Conservation (phyloP, 2,797 vertebrate species). For the Scolopax bukidnonensis region DNA sequence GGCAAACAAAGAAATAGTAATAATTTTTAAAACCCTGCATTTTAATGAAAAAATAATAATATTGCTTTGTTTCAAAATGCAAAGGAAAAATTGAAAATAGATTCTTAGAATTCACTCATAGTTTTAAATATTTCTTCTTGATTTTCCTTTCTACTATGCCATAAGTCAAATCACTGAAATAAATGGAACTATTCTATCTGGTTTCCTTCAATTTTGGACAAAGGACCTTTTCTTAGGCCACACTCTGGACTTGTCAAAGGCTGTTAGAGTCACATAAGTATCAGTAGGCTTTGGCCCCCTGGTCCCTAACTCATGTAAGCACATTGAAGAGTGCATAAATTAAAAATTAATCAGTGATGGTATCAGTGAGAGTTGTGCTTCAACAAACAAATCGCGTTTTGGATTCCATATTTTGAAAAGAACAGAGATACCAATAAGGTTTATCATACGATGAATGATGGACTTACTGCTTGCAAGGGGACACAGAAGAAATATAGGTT, state of each 20-base stretch:
- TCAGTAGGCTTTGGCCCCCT: neutral
- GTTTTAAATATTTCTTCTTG: neutral
- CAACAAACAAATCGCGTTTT: neutral
- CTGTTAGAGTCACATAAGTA: fast-evolving
- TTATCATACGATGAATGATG: neutral
- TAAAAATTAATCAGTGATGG: neutral
- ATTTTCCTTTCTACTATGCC: neutral
- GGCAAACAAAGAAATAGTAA: neutral
- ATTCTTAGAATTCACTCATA: neutral
- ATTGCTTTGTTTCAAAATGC: neutral
- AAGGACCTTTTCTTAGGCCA: neutral
- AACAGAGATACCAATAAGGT: neutral
- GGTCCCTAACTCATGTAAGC: neutral
- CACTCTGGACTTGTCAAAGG: neutral
- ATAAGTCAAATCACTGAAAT: neutral
- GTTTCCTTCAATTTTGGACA: neutral
- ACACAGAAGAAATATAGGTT: neutral
- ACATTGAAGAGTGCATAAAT: neutral
- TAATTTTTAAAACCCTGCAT: neutral
- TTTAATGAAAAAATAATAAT: neutral
- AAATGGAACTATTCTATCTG: neutral
- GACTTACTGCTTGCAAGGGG: neutral
- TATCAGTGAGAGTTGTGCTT: neutral
- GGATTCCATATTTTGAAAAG: neutral
- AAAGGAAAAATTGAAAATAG: neutral